These are phyloP conservation scores for Shinisaurus crocodilurus DNA, from an alignment of 2,113 vertebrate species.

Conservation along the genomic window DNA sequence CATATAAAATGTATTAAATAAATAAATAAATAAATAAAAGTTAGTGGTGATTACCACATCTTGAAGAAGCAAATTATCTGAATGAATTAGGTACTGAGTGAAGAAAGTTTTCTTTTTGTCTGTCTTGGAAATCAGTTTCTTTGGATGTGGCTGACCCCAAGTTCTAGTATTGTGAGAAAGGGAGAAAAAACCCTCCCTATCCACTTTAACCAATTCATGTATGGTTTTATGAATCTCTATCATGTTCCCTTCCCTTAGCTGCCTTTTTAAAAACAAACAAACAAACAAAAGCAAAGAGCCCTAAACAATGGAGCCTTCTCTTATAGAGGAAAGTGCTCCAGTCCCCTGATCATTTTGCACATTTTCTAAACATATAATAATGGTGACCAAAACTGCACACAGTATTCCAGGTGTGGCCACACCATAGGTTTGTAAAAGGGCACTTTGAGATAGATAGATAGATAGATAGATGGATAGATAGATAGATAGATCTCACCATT, in stretches of 20 bases:
- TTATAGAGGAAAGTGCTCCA: background rate
- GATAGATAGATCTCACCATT: no score
- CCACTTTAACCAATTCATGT: background rate
- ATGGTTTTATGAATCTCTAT: background rate
- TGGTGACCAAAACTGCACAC: background rate
- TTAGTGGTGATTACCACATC: background rate
- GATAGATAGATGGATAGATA: no score
- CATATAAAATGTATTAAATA: no score
- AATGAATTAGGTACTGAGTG: background rate
- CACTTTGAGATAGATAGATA: no score
- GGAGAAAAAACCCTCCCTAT: background rate
- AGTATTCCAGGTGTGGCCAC: background rate
- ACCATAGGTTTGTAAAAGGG: background rate
- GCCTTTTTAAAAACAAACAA: background rate
- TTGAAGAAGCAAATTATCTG: background rate
- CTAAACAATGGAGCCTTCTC: background rate
- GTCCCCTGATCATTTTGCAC: background rate
- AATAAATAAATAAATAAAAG: no score
- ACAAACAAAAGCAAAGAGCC: background rate
- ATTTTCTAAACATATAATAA: background rate
- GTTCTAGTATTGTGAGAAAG: background rate
- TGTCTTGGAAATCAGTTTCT: background rate
- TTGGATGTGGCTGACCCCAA: background rate
- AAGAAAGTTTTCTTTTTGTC: background rate
- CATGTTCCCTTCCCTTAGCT: background rate